Evolutionary conservation across 2,113 vertebrate genomes (phyloP).

Genomic region (Heptranchias perlo): DNA sequence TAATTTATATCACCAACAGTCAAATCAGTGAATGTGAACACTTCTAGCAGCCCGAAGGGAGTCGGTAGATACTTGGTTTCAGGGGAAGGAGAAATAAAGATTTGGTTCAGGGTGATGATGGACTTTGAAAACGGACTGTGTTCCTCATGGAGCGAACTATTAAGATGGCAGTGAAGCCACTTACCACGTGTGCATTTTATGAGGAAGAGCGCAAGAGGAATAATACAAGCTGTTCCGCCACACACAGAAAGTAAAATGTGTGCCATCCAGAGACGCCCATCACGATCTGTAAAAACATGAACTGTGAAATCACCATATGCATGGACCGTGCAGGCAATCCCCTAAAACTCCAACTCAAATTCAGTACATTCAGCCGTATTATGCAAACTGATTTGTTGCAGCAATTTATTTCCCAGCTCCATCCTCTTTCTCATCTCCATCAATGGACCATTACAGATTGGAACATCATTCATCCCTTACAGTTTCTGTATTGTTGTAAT

Average conservation of each 20-base stretch:
- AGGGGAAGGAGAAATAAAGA: not conserved
- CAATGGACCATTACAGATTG: not conserved
- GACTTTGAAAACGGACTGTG: not conserved
- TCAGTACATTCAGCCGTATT: not conserved
- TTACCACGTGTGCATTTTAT: not conserved
- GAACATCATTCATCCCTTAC: not conserved
- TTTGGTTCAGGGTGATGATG: not conserved
- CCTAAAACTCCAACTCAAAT: not conserved
- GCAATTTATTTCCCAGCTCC: not conserved
- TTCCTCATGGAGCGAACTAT: not conserved
- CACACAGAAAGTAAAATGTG: not conserved
- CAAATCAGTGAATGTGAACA: too few relatives aligned
- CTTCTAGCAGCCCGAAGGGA: too few relatives aligned
- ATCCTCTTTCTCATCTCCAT: not conserved
- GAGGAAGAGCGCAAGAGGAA: not conserved
- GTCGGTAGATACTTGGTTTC: too few relatives aligned
- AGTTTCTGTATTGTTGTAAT: not conserved
- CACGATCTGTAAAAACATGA: not conserved
- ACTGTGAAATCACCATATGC: not conserved
- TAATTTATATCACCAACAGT: too few relatives aligned
- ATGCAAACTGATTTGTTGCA: not conserved
- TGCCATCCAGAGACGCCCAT: not conserved
- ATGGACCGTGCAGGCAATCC: not conserved
- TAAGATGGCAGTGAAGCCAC: not conserved
- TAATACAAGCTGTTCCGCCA: not conserved